Base-by-base conservation (phyloP, 1,140 invertebrate species). In the Heliconius nattereri region DNA sequence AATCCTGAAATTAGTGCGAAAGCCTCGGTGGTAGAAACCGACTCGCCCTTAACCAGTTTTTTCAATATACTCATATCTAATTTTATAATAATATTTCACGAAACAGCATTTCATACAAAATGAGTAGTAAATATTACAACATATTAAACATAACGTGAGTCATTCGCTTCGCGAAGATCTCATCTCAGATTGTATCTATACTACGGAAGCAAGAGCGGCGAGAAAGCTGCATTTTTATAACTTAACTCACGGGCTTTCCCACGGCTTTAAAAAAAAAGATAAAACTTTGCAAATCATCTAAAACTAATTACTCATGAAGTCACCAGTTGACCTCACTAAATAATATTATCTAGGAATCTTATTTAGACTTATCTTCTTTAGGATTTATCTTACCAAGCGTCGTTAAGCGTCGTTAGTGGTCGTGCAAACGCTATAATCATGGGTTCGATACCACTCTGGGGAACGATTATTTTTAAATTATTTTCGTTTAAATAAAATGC, bases 201-300 rank as follows among this genome's bases (percentile, higher is more conserved):
- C 87, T 87, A 91, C 91, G 89, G 91, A 89, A 92, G 91, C 91
- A 74, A 73, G 81, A 75, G 76, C 84, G 84, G 84, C 90, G 90
- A 89, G 91, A 93, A 90, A 93, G 91, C 85, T 86, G 82, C 82
- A 91, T 93, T 92, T 93, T 93, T 93, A 89, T 83, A 79, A 79
- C 85, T 84, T 87, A 91, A 88, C 83, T 91, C 89, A 91, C 86
- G 75, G 49, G 49, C 23, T 19, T 93, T 92, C 91, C 88, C 91
- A 93, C 91, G 90, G 73, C 84, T 57, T 57, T 57, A 23, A 20
- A 23, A 57, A 57, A 20, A 57, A 23, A 13, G 19, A 16, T 16
- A 60, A 71, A 74, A 78, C 29, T 52, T 26, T 66, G 45, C 35
- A 73, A 74, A n/a, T 74, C 73, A 74, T 74, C 23, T 74, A 54